These are phyloP conservation scores for Hipparchia semele DNA, from an alignment of 2,888 invertebrate species.

Conservation along the genomic window DNA sequence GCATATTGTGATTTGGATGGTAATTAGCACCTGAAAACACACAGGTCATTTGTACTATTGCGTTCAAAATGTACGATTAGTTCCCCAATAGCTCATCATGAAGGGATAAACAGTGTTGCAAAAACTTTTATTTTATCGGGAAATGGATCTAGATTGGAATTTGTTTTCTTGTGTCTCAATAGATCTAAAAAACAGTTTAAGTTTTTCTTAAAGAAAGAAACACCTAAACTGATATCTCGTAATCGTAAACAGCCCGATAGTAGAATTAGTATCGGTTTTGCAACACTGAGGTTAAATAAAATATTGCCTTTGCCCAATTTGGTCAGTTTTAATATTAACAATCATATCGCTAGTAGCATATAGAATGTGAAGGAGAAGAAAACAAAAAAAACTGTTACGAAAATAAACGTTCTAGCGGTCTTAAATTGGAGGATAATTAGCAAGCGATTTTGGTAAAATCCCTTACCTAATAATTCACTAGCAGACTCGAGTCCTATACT, in stretches of 20 bases:
- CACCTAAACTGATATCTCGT: not conserved
- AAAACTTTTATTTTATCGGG: not conserved
- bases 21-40: slow-evolving; percentile 77
- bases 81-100: not conserved
- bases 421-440: not conserved
- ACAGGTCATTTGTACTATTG: slow-evolving; percentile 18
- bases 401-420: not conserved
- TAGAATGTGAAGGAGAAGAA: slow-evolving; percentile 8
- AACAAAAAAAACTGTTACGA: not conserved
- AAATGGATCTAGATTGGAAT: not conserved
- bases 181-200: not conserved
- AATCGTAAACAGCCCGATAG: not conserved
- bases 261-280: not conserved
- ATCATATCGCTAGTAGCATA: slow-evolving; percentile 8
- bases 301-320: slow-evolving; percentile 1
- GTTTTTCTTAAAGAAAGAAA: not conserved
- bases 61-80: not conserved
- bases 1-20: slow-evolving; percentile 75
- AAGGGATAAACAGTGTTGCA: not conserved
- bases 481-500: slow-evolving; percentile 74
- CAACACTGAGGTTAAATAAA: slow-evolving; percentile 13
- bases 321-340: slow-evolving; percentile 7
- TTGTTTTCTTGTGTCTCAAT: too few relatives aligned
- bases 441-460: slow-evolving; percentile 8
- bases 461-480: slow-evolving; percentile 80